Base-by-base conservation (phyloP, 2,888 invertebrate genomes). In the Ochropleura leucogaster region DNA sequence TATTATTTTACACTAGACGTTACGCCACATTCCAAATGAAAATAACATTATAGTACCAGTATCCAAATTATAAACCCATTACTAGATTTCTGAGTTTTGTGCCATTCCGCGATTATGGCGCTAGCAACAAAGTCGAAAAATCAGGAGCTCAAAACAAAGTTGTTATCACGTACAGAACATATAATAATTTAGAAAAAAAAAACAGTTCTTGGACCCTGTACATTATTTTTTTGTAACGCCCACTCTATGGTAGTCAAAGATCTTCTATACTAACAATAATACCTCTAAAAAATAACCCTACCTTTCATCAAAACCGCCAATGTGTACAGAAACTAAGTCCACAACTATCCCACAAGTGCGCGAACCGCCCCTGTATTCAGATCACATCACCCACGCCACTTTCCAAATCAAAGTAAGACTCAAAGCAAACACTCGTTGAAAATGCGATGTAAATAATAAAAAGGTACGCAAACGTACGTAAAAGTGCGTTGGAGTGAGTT, bases 391-490 rank as follows among this genome's bases (percentile, higher is more conserved):
- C 93, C 93, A 93, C 85, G 93, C 93, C 94, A 94, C 95, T 95
- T 95, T 92, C 91, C 92, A 95, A 96, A 96, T 96, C 96, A 96
- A 96, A 96, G 96, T 95, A 94, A 95, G 93, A 91, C 93, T 91
- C 92, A 92, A 89, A 89, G 95, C 95, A 96, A 96, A 96, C 96
- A 96, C 96, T 95, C 95, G 95, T 93, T 94, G 96, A 95, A 96
- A 96, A 96, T 96, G 94, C 93, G 95, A 91, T 95, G 94, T 96
- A 96, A 96, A 96, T 96, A 96, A 96, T 96, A 96, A 96, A 96
- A 95, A 94, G 95, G 95, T 91, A 91, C 89, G 87, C 83, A 83
- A 71, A 83, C 65, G 68, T 71, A 77, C 68, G 55, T 20, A 71
- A 68, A 86, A 95, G 95, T 91, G 90, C 87, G 85, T 82, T 53